These are phyloP conservation scores for Melanchra persicariae DNA, from an alignment of 2,888 invertebrate genomes.

Conservation along the genomic window DNA sequence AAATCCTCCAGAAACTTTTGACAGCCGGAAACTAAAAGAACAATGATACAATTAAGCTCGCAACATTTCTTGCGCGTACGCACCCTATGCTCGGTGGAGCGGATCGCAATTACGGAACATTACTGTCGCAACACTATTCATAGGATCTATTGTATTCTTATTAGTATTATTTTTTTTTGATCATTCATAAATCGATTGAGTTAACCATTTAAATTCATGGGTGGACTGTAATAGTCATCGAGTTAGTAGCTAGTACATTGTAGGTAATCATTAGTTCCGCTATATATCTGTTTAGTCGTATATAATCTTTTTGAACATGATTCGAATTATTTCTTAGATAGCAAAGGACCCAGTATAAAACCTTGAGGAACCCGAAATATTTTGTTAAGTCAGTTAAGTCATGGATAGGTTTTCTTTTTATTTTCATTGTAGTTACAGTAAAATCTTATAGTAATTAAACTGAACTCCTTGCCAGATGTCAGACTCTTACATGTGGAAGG, in stretches of 20 bases:
- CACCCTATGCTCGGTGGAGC: conserved; percentile 64
- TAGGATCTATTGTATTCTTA: conserved; percentile 74
- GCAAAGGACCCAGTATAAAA: not conserved
- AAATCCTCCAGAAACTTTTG: conserved; percentile 59
- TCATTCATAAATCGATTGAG: conserved; percentile 52
- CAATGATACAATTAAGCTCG: conserved; percentile 68
- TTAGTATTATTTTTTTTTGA: conserved; percentile 64
- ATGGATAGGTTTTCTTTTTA: too few species aligned
- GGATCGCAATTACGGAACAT: conserved; percentile 64
- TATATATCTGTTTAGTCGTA: not conserved
- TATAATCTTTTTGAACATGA: too few species aligned
- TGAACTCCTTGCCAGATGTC: conserved; percentile 81
- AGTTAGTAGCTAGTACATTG: conserved; percentile 18
- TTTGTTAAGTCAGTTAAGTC: too few species aligned
- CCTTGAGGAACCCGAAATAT: conserved; percentile 5
- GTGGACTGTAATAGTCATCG: conserved; percentile 14
- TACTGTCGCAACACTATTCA: conserved; percentile 66
- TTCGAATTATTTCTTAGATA: not conserved
- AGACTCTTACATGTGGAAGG: conserved; percentile 89
- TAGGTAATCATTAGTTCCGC: not conserved
- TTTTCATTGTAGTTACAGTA: not conserved
- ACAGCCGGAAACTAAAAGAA: conserved; percentile 71
- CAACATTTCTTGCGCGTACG: conserved; percentile 69
- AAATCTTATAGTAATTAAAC: conserved; percentile 29
- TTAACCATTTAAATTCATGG: conserved; percentile 39